Evolutionary conservation across 2,113 vertebrate species (phyloP).

Genomic region (Chaenogobius annularis): DNA sequence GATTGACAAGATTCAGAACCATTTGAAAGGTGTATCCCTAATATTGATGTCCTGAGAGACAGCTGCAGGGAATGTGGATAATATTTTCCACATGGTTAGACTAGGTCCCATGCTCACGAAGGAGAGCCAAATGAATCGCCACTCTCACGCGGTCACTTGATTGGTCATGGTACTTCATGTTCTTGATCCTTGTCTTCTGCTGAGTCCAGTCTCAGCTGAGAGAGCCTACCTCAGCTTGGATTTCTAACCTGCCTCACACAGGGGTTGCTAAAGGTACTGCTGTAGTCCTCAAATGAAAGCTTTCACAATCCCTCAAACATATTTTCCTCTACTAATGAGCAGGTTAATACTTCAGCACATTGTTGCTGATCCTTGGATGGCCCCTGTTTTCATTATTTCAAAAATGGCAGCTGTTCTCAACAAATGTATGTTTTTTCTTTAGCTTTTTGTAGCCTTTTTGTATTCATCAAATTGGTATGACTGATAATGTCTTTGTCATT

Average conservation of each 20-base stretch:
- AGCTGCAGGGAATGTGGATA: conserved; percentile 42
- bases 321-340: conserved; percentile 35
- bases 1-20: conserved; percentile 13
- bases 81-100: conserved; percentile 26
- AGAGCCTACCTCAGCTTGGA: conserved; percentile 81
- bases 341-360: conserved; percentile 40
- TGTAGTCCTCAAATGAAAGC: conserved; percentile 62
- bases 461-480: conserved; percentile 68
- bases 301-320: conserved; percentile 45
- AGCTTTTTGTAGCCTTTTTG: conserved; percentile 42
- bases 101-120: conserved; percentile 44
- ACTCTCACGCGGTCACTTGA: conserved; percentile 38
- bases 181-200: conserved; percentile 46
- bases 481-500: conserved; percentile 70
- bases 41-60: conserved; percentile 30
- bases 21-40: conserved; percentile 13
- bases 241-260: conserved; percentile 65
- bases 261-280: conserved; percentile 73
- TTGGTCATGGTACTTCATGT: conserved; percentile 56
- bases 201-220: conserved; percentile 61
- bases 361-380: conserved; percentile 58
- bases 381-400: conserved; percentile 75
- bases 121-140: conserved; percentile 51
- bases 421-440: conserved; percentile 38
- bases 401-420: conserved; percentile 80